Evolutionary conservation across 2,888 invertebrate genomes (phyloP), one percentile per base, ranked within the genome.

Genomic region (Meiosimyza platycephala): DNA sequence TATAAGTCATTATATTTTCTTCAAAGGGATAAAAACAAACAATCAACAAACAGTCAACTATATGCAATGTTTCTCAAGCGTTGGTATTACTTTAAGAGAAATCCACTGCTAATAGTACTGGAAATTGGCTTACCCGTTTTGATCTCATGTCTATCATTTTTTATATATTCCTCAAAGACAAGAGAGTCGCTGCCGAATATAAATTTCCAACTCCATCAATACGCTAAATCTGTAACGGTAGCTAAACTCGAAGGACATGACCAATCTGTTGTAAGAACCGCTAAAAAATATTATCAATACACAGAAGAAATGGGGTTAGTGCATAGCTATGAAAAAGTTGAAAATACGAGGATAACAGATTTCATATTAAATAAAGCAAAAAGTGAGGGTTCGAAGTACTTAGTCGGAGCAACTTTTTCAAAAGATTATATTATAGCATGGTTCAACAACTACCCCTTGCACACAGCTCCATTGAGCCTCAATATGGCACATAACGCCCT

Each of bases 401-500:
- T 70, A 54, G 78, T 82, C n/a, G 82, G 82, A 1, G 82, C 77
- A 0, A 77, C 81, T 1, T 77, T 80, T 52, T 74, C 50, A 0
- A 0, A 7, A 0, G 55, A 74, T 0, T 0, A 33, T 0, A 73
- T 82, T 7, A 79, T 76, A 6, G 78, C 78, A 1, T 82, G 82
- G 82, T 82, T 78, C 54, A 83, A 81, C 22, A 80, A 79, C 64
- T 75, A 79, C 65, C 82, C 79, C 0, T 72, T 82, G 6, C 82
- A 82, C 67, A 16, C 78, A 3, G 81, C 75, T 0, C 82, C 82
- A 2, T 78, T 74, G 72, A 77, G 75, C 11, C 62, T 82, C 0
- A 82, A 83, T 72, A 60, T 77, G 52, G 72, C 80, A 11, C 81
- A 82, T 70, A 82, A 82, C 75, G 82, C 79, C 3, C 52, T 83